Evolutionary conservation across 2,113 vertebrate species (phyloP).

Genomic region (Oreochromis aureus): DNA sequence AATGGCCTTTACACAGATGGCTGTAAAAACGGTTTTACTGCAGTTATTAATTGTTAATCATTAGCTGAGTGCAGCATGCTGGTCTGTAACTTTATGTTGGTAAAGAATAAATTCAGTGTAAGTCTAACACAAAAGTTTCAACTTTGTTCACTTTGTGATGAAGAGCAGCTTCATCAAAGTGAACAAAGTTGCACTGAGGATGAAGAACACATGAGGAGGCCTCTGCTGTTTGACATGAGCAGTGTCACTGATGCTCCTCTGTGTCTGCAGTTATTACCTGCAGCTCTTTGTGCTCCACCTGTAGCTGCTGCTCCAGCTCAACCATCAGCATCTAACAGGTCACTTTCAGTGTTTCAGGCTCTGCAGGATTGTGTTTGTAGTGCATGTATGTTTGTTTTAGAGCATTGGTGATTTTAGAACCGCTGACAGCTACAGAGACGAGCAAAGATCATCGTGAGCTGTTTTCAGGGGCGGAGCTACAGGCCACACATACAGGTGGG

Average conservation of each 20-base stretch:
- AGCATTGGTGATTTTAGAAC: rapidly evolving
- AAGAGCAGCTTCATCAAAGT: background rate
- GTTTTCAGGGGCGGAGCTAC: background rate
- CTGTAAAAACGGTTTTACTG: background rate
- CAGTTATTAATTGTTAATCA: background rate
- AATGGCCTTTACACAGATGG: background rate
- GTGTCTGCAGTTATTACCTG: background rate
- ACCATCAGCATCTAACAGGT: background rate
- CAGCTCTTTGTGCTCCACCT: background rate
- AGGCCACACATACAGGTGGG: background rate
- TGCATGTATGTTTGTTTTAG: background rate
- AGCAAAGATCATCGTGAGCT: rapidly evolving
- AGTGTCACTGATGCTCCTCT: background rate
- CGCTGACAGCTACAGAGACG: background rate
- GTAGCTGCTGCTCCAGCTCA: background rate
- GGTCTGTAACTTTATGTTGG: background rate
- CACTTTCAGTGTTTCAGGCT: background rate
- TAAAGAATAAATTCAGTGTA: background rate
- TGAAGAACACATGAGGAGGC: background rate
- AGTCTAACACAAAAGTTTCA: background rate
- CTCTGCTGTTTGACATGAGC: background rate
- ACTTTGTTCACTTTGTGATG: background rate
- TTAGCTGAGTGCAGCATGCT: rapidly evolving
- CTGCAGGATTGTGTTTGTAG: rapidly evolving
- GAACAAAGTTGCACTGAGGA: background rate